These are phyloP conservation scores for Sclerurus mexicanus DNA, from an alignment of 2,113 vertebrate species.

Conservation along the genomic window DNA sequence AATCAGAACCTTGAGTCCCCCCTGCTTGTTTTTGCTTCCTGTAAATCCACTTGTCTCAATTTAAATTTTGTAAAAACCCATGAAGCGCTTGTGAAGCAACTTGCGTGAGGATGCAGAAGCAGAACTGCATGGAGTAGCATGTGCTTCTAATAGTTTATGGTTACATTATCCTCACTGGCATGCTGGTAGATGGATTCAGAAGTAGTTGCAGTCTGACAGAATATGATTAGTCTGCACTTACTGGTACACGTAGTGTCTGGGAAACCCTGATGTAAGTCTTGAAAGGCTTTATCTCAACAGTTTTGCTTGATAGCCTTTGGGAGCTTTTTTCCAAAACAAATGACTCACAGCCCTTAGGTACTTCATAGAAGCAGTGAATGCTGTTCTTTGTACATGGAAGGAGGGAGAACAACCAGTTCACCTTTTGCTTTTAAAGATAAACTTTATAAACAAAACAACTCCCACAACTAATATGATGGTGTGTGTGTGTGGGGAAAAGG, in stretches of 20 bases:
- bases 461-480: neutral
- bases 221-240: slow-evolving; percentile 41
- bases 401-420: neutral
- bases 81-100: neutral
- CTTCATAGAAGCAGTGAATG: neutral
- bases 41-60: neutral
- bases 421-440: slow-evolving; percentile 1
- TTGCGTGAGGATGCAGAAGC: neutral
- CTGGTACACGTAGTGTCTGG: neutral
- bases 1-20: neutral
- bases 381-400: neutral
- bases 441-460: neutral
- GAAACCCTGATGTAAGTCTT: slow-evolving; percentile 50
- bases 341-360: neutral
- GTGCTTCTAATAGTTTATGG: neutral
- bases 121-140: neutral
- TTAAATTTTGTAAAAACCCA: neutral
- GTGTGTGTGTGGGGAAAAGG: neutral
- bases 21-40: neutral
- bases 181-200: neutral
- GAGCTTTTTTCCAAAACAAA: slow-evolving; percentile 48
- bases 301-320: slow-evolving; percentile 10
- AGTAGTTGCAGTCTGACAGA: slow-evolving; percentile 22
- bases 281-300: slow-evolving; percentile 38
- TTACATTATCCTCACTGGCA: neutral